Evolutionary conservation across 2,888 invertebrate species (phyloP).

Genomic region (Coenonympha arcania): DNA sequence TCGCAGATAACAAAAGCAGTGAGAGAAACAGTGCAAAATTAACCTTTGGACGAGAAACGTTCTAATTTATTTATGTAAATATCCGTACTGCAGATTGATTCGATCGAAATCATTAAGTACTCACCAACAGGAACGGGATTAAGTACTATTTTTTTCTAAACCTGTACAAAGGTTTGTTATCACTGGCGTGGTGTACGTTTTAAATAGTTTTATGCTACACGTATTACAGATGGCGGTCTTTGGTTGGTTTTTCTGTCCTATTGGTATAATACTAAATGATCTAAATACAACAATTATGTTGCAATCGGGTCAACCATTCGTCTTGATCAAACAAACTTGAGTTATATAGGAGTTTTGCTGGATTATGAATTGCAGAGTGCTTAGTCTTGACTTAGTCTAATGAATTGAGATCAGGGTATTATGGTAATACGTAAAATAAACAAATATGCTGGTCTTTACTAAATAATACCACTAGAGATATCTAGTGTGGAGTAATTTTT

Average conservation of each 20-base stretch:
- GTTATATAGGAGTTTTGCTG: slow-evolving; percentile 3
- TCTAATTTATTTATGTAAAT: slow-evolving; percentile 9
- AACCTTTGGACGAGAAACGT: slow-evolving; percentile 8
- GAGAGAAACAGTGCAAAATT: slow-evolving; percentile 1
- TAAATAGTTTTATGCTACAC: no score
- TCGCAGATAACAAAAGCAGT: neutral
- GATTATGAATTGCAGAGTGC: slow-evolving; percentile 10
- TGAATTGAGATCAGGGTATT: slow-evolving; percentile 1
- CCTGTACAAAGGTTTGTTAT: no score
- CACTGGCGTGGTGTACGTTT: no score
- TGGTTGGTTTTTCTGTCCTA: no score
- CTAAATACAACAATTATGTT: slow-evolving; percentile 10
- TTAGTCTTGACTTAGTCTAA: slow-evolving; percentile 1
- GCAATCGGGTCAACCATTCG: slow-evolving; percentile 11
- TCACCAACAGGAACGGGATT: no score
- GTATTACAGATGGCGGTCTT: no score
- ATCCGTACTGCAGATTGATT: slow-evolving; percentile 8
- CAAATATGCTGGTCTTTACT: no score
- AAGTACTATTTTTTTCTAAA: no score
- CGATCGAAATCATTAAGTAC: no score
- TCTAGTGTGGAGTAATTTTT: no score
- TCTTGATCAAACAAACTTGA: slow-evolving; percentile 8
- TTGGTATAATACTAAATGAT: no score
- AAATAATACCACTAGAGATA: no score
- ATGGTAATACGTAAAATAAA: neutral